These are phyloP conservation scores for Girardinus metallicus DNA, from an alignment of 2,797 vertebrate genomes.

Conservation along the genomic window DNA sequence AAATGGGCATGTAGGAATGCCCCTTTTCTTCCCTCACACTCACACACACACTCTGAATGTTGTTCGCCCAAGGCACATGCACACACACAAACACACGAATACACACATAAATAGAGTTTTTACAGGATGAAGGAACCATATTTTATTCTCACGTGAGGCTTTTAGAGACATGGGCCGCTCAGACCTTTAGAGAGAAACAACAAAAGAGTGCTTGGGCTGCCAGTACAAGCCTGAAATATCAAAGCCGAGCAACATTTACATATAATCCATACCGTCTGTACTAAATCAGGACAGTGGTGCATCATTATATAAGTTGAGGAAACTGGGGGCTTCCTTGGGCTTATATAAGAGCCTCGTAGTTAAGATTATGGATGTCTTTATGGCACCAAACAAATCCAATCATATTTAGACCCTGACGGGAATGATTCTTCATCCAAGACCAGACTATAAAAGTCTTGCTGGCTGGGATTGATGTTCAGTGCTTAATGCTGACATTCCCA, in stretches of 20 bases:
- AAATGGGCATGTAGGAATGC: no score
- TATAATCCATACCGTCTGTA: slow-evolving; percentile 52
- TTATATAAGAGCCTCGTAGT: slow-evolving; percentile 59
- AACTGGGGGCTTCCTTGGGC: slow-evolving; percentile 47
- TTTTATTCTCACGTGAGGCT: slow-evolving; percentile 66
- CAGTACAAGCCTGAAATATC: slow-evolving; percentile 32
- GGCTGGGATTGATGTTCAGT: slow-evolving; percentile 24
- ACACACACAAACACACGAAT: slow-evolving; percentile 25
- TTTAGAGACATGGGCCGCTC: slow-evolving; percentile 54
- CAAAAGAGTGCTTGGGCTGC: slow-evolving; percentile 21
- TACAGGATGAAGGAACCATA: slow-evolving; percentile 59
- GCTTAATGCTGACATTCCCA: slow-evolving; percentile 41
- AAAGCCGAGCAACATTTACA: slow-evolving; percentile 62
- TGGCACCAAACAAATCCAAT: slow-evolving; percentile 25
- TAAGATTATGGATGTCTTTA: slow-evolving; percentile 41
- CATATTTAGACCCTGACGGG: slow-evolving; percentile 22
- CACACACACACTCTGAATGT: slow-evolving; percentile 43
- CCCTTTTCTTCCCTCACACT: no score
- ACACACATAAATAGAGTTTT: slow-evolving; percentile 49
- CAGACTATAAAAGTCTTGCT: slow-evolving; percentile 35
- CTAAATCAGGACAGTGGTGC: slow-evolving; percentile 56
- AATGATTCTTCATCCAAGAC: slow-evolving; percentile 39
- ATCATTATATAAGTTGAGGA: slow-evolving; percentile 73
- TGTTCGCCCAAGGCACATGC: slow-evolving; percentile 11
- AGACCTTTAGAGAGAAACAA: slow-evolving; percentile 38